A percentile compares a stretch with the other conserved stretches of the same genome.
Conservation (phyloP, 2,888 invertebrate species). For the Diloba caeruleocephala region DNA sequence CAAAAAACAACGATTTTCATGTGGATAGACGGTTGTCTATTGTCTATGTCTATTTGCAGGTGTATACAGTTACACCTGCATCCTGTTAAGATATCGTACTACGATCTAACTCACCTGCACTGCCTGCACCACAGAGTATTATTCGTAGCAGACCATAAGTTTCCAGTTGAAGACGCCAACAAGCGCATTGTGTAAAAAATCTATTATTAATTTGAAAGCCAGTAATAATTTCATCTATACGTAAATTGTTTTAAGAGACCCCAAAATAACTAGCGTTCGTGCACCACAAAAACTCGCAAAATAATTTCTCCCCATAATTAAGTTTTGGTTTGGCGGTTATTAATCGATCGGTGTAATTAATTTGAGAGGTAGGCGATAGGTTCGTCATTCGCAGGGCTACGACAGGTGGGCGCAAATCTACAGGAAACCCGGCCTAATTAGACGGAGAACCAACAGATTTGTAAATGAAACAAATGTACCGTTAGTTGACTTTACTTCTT, state of each 20-base stretch:
- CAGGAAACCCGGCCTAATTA: conserved; percentile 83
- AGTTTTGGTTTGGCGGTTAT: conserved; percentile 75
- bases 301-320: conserved; percentile 75
- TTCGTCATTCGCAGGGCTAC: conserved; percentile 75
- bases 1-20: too few species aligned
- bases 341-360: conserved; percentile 86
- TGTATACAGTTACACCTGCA: too few species aligned
- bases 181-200: too few species aligned
- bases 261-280: conserved; percentile 18
- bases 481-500: conserved; percentile 47
- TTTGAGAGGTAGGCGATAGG: conserved; percentile 78
- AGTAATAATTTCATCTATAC: too few species aligned
- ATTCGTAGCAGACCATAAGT: too few species aligned
- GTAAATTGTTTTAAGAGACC: background rate
- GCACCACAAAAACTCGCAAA: conserved; percentile 67
- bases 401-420: conserved; percentile 87
- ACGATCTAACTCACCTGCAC: too few species aligned
- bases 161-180: too few species aligned
- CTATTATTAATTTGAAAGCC: too few species aligned
- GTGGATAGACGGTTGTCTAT: too few species aligned
- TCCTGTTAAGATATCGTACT: too few species aligned
- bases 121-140: too few species aligned
- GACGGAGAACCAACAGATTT: conserved; percentile 54
- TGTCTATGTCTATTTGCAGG: too few species aligned
- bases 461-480: conserved; percentile 67